Evolutionary conservation across 2,888 invertebrate species (phyloP).

Genomic region (Thymelicus lineola): DNA sequence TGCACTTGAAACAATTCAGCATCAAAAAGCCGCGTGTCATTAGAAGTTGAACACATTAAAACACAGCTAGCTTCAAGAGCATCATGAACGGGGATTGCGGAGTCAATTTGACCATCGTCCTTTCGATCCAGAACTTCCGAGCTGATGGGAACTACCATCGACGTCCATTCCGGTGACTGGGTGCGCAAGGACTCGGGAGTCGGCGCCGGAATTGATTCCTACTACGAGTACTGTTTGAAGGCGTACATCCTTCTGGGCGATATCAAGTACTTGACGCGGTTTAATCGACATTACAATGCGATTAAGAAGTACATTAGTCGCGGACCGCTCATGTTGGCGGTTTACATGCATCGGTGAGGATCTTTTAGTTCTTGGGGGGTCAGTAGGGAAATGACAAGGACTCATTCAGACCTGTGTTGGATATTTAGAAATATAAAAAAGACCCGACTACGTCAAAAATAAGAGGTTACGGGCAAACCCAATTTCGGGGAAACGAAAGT

Average conservation of each 20-base stretch:
- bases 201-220: slow-evolving; percentile 99
- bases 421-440: too few species aligned
- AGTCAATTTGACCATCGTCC: slow-evolving; percentile 36
- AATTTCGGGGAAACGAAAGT: too few species aligned
- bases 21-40: neutral
- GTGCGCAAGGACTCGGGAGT: slow-evolving; percentile 98
- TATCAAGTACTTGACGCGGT: slow-evolving; percentile 96
- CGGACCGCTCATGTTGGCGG: slow-evolving; percentile 97
- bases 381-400: neutral
- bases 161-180: slow-evolving; percentile 99
- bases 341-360: slow-evolving; percentile 93
- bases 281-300: slow-evolving; percentile 97
- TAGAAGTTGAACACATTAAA: neutral
- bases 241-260: slow-evolving; percentile 98
- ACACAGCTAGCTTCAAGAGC: slow-evolving; percentile 5
- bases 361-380: slow-evolving; percentile 14
- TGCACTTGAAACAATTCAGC: neutral
- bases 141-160: slow-evolving; percentile 98
- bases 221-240: slow-evolving; percentile 99
- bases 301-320: slow-evolving; percentile 99
- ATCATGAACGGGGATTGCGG: neutral
- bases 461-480: too few species aligned
- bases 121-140: slow-evolving; percentile 86
- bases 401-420: neutral
- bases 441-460: too few species aligned